These are phyloP conservation scores for Aleiodes testaceus DNA, from an alignment of 2,888 invertebrate genomes.

Conservation along the genomic window DNA sequence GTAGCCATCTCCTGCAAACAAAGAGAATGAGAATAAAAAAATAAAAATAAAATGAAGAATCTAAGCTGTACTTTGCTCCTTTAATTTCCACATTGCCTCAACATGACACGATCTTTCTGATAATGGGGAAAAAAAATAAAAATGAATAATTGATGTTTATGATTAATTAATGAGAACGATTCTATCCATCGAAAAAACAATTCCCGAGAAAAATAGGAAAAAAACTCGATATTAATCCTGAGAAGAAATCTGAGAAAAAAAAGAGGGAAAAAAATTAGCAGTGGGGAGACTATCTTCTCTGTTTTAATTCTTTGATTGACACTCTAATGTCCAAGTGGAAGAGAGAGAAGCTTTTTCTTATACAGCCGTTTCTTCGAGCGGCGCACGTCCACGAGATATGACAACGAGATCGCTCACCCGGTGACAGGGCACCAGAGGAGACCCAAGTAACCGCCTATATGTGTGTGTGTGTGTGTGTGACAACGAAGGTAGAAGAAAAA, in stretches of 20 bases:
- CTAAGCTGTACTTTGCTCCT: not conserved
- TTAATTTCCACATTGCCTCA: not conserved
- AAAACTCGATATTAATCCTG: constrained; percentile 18
- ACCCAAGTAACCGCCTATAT: constrained; percentile 3
- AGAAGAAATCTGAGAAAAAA: constrained; percentile 3
- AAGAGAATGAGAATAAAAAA: not conserved
- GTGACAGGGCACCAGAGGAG: constrained; percentile 62
- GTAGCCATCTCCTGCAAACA: constrained; percentile 7
- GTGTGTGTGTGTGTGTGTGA: constrained; percentile 17
- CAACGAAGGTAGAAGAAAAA: constrained; percentile 28
- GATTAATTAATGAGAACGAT: constrained; percentile 16
- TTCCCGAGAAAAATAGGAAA: constrained; percentile 6
- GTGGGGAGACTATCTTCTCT: constrained; percentile 1
- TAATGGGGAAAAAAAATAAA: no score
- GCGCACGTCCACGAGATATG: constrained; percentile 61
- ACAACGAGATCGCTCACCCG: constrained; percentile 70
- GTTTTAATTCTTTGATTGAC: constrained; percentile 43
- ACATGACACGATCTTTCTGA: no score
- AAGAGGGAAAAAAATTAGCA: not conserved
- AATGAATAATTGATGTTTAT: not conserved
- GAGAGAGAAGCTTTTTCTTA: constrained; percentile 1
- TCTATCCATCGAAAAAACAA: not conserved
- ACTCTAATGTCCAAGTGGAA: constrained; percentile 27
- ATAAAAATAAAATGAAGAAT: not conserved
- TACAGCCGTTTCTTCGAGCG: not conserved